A percentile compares a stretch with the other conserved stretches of the same genome.
Evolutionary conservation across 1,140 invertebrate species (phyloP).

Genomic region (Centruroides sculpturatus): DNA sequence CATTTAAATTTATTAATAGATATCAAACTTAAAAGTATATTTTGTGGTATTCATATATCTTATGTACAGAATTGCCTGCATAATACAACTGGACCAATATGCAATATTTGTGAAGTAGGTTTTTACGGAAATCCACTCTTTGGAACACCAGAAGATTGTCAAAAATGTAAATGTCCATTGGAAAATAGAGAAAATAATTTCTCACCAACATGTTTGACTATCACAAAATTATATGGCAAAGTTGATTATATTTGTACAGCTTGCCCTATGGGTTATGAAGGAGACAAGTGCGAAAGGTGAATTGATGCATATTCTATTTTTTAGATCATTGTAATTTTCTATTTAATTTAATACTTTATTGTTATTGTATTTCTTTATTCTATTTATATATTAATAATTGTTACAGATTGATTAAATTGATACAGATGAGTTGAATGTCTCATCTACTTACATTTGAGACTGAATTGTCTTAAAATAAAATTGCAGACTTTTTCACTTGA

Average conservation of each 20-base stretch:
- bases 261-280: conserved; percentile 79
- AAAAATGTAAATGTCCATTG: conserved; percentile 58
- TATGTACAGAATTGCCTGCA: conserved; percentile 55
- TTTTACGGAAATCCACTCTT: conserved; percentile 57
- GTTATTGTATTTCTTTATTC: no score
- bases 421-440: no score
- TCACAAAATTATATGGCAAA: conserved; percentile 24
- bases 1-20: no score
- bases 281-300: conserved; percentile 81
- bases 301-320: no score
- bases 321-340: no score
- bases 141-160: conserved; percentile 41
- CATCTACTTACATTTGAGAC: no score
- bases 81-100: conserved; percentile 60
- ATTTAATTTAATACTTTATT: no score
- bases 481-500: no score
- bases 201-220: conserved; percentile 59
- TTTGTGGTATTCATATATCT: background rate
- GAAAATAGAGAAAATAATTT: conserved; percentile 55
- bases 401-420: no score
- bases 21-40: no score
- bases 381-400: no score
- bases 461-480: no score
- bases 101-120: conserved; percentile 63
- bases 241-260: conserved; percentile 69